Conservation (phyloP, 2,797 vertebrate genomes). For the Calcarius lapponicus region DNA sequence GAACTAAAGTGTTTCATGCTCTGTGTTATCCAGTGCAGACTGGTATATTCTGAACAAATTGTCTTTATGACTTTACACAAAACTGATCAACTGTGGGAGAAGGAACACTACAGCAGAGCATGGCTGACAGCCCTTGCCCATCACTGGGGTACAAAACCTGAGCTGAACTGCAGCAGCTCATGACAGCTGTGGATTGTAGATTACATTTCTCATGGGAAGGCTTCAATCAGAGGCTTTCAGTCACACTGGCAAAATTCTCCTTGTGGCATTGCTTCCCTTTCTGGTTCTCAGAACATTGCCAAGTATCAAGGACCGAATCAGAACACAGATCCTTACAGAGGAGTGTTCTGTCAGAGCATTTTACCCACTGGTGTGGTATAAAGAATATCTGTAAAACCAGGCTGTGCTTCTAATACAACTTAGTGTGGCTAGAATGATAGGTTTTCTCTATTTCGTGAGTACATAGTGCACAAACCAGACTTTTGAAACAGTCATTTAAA, state of each 20-base stretch:
- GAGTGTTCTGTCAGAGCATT: neutral
- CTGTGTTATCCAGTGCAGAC: neutral
- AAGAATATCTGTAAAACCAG: accelerated
- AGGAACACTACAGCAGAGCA: accelerated
- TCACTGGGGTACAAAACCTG: neutral
- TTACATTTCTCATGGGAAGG: accelerated
- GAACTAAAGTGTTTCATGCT: accelerated
- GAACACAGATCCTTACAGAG: neutral
- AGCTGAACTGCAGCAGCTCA: neutral
- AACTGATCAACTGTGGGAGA: neutral
- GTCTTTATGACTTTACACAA: neutral
- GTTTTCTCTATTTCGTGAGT: neutral
- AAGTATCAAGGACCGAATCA: neutral
- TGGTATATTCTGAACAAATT: neutral
- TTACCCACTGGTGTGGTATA: neutral
- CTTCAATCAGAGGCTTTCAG: neutral
- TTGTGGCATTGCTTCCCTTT: neutral
- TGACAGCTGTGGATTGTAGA: accelerated
- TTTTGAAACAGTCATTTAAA: neutral
- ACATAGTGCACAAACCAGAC: neutral
- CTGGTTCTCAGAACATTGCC: neutral
- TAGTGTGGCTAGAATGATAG: accelerated
- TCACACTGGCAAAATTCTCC: neutral
- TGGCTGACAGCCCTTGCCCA: neutral
- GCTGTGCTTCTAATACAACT: neutral